Evolutionary conservation across 2,888 invertebrate species (phyloP), one percentile per base, ranked within the genome.

Genomic region (Sepioteuthis lessoniana): DNA sequence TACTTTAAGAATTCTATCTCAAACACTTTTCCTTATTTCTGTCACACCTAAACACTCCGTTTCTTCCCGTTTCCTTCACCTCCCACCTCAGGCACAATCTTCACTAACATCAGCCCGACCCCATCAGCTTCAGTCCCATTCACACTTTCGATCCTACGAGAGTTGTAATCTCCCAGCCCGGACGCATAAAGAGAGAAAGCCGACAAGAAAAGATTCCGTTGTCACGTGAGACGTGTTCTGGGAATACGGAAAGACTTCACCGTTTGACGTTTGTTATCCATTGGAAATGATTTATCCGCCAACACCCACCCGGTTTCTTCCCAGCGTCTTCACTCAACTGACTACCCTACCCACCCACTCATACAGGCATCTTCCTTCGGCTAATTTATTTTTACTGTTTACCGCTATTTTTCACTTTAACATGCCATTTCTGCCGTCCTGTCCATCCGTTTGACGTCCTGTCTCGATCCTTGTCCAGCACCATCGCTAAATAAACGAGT

Each of bases 201-300:
- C n/a, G 76, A 76, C 76, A 76, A 76, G 76, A 76, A 76, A 76
- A 76, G 76, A 76, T 76, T 76, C 76, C n/a, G 76, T n/a, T 76
- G 76, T 76, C 76, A 76, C 76, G 76, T 76, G 76, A 76, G n/a
- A 76, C 76, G 76, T 76, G 76, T 76, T 76, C 35, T n/a, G 76
- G 76, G 76, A 76, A 76, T 76, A 76, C 76, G 35, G 76, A 35
- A 76, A 10, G n/a, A 35, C 76, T 35, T 35, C 35, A 76, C n/a
- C n/a, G 35, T 76, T 76, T 76, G 76, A 16, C 76, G 76, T 76
- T 76, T 76, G 76, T 76, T 76, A 76, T 76, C 76, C n/a, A n/a
- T 76, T n/a, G 76, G 16, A 76, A 76, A 76, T 76, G 76, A 76
- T 76, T 76, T 76, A 76, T 76, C 76, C 76, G 35, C 76, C n/a